phyloP scores from a whole-genome alignment of 2,113 vertebrate genomes.

The Psammodynastes pulverulentus region DNA sequence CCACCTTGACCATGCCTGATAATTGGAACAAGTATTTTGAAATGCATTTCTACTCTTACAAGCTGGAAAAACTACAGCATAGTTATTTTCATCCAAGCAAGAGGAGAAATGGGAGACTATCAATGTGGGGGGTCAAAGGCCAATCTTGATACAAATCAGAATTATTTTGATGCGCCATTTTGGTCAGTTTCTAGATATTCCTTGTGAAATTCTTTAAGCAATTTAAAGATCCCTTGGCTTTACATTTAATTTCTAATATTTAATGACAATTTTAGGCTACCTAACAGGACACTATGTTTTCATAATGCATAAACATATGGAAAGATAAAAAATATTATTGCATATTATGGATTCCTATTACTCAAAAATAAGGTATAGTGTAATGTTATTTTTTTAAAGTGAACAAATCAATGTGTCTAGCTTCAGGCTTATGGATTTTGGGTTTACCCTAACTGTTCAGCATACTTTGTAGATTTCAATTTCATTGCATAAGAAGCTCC shows the following conservation, averaged over 20 bases:
- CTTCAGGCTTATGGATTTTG: slow-evolving; percentile 11
- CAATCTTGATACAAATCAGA: neutral
- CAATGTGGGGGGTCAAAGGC: neutral
- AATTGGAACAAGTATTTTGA: neutral
- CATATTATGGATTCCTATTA: neutral
- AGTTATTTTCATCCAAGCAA: neutral
- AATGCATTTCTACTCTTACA: neutral
- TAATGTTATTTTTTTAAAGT: neutral
- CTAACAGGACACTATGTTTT: neutral
- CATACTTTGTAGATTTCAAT: neutral
- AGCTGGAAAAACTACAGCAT: neutral
- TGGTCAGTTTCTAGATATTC: neutral
- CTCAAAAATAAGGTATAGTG: neutral
- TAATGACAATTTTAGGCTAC: neutral
- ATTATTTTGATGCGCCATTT: neutral
- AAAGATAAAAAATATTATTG: neutral
- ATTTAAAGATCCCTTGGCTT: neutral
- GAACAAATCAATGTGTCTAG: neutral
- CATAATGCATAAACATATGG: neutral
- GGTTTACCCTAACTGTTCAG: slow-evolving; percentile 20
- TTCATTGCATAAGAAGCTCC: neutral
- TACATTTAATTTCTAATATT: neutral
- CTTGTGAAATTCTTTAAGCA: neutral
- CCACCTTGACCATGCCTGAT: neutral
- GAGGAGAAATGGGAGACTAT: neutral